Conservation (phyloP, 53 echinoderm and acorn worm genomes). For the Mesocentrotus franciscanus region DNA sequence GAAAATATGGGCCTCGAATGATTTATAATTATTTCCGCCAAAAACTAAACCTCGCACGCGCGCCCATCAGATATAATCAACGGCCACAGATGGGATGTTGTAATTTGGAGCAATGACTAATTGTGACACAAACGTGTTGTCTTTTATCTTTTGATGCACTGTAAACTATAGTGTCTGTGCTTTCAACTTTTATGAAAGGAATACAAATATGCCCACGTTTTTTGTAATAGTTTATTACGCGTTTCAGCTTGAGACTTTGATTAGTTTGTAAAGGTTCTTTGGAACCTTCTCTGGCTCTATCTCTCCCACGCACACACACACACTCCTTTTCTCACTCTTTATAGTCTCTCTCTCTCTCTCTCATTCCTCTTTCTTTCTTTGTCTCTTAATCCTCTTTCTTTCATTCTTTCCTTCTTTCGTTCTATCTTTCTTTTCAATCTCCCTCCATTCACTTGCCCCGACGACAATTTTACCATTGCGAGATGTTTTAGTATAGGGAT, state of each 20-base stretch:
- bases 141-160: not conserved
- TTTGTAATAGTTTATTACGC: too few species aligned
- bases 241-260: too few species aligned
- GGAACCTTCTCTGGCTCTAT: too few species aligned
- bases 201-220: not conserved
- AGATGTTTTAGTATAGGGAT: too few species aligned
- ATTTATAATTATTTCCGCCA: slow-evolving; percentile 13
- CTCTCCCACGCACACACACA: too few species aligned
- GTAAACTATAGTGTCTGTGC: not conserved
- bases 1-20: not conserved
- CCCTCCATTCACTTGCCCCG: too few species aligned
- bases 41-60: not conserved
- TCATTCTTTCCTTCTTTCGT: too few species aligned
- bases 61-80: not conserved
- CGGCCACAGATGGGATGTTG: not conserved
- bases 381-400: too few species aligned
- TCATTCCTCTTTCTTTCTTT: not conserved
- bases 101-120: not conserved
- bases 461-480: too few species aligned
- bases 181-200: not conserved
- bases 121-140: not conserved
- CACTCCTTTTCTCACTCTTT: too few species aligned
- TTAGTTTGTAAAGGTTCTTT: too few species aligned
- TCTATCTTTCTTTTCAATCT: too few species aligned
- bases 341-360: not conserved